phyloP scores from a whole-genome alignment of 2,888 invertebrate genomes.

The Atethmia centrago region DNA sequence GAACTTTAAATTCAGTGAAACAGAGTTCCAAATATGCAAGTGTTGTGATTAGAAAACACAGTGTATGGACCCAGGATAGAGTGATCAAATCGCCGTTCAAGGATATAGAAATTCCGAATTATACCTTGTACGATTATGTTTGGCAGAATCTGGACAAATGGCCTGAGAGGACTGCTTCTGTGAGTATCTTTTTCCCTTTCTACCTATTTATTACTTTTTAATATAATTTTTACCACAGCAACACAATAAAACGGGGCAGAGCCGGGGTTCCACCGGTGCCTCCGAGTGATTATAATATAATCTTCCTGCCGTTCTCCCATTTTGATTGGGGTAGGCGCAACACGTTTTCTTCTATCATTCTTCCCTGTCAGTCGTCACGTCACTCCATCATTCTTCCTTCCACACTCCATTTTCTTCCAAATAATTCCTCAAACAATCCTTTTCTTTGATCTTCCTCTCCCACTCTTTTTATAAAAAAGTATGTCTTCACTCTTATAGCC shows the following conservation, averaged over 20 bases:
- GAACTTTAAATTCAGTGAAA: slow-evolving; percentile 68
- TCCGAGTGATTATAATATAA: not conserved
- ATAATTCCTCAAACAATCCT: too few species aligned
- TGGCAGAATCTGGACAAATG: slow-evolving; percentile 92
- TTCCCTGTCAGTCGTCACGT: too few species aligned
- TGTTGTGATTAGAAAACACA: slow-evolving; percentile 72
- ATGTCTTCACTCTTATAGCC: too few species aligned
- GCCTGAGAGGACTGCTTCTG: slow-evolving; percentile 91
- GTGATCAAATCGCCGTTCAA: slow-evolving; percentile 88
- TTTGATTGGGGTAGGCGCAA: not conserved
- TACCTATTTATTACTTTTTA: not conserved
- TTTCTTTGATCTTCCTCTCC: not conserved
- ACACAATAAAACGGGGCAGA: not conserved
- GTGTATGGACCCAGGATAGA: slow-evolving; percentile 82
- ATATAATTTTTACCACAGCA: not conserved
- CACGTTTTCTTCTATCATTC: not conserved
- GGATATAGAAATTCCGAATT: slow-evolving; percentile 87
- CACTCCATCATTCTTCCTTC: not conserved
- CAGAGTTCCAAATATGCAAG: slow-evolving; percentile 70
- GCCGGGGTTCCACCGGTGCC: not conserved
- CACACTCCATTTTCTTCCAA: not conserved
- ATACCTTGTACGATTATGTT: slow-evolving; percentile 91
- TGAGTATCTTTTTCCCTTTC: slow-evolving; percentile 81
- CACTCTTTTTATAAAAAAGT: not conserved
- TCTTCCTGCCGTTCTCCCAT: too few species aligned